Conservation (phyloP, 2,888 invertebrate genomes). For the Theristus sp. region DNA sequence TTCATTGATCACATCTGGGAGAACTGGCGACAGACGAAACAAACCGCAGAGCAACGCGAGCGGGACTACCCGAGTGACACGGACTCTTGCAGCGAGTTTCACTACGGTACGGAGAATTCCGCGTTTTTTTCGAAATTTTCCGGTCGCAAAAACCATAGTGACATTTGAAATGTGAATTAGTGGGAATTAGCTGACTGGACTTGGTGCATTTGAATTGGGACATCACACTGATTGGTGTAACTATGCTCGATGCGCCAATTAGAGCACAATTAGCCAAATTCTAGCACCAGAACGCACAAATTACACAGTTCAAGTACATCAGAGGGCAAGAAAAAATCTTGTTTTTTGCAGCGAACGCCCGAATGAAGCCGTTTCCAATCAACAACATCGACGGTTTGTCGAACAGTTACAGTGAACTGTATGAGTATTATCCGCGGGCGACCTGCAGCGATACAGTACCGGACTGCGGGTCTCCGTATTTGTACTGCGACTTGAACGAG, state of each 20-base stretch:
- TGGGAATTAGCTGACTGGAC: neutral
- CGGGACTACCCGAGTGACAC: constrained; percentile 5
- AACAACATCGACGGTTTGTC: constrained; percentile 7
- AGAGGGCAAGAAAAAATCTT: too few species aligned
- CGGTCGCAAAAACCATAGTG: too few species aligned
- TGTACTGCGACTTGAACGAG: constrained; percentile 17
- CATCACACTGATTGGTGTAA: too few species aligned
- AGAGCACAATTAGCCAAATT: too few species aligned
- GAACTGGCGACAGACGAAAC: constrained; percentile 18
- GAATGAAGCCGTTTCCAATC: constrained; percentile 7
- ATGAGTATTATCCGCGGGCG: constrained; percentile 6
- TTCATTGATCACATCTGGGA: constrained; percentile 31
- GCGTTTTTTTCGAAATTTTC: too few species aligned
- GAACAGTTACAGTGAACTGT: constrained; percentile 6
- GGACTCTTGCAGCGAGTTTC: constrained; percentile 4
- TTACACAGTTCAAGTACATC: too few species aligned
- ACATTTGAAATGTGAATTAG: too few species aligned
- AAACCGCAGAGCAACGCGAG: constrained; percentile 6
- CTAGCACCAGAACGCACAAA: too few species aligned
- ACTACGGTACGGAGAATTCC: neutral
- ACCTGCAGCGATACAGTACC: constrained; percentile 1
- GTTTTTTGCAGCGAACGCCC: neutral
- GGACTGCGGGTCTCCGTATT: constrained; percentile 6
- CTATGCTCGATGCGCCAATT: too few species aligned
- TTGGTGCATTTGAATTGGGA: too few species aligned